These are phyloP conservation scores for Sinopyrophorus schimmeli DNA, from an alignment of 2,888 invertebrate genomes.

Conservation along the genomic window DNA sequence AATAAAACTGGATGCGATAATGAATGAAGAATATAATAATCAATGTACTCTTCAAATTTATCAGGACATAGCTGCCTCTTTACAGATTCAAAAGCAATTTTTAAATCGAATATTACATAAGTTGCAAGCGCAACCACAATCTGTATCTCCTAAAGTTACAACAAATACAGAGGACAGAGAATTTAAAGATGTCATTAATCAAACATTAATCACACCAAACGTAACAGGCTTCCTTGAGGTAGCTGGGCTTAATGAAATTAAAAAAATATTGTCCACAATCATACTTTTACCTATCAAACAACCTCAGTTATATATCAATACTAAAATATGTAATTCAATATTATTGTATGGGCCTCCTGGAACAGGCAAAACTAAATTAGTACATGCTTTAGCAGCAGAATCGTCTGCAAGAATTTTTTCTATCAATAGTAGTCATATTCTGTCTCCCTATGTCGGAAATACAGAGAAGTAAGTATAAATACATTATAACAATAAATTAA, in stretches of 20 bases:
- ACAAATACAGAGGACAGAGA: background rate
- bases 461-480: slow-evolving; percentile 58
- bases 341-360: slow-evolving; percentile 60
- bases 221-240: slow-evolving; percentile 54
- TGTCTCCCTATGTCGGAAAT: slow-evolving; percentile 61
- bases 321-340: slow-evolving; percentile 57
- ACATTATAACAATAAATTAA: background rate
- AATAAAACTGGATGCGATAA: too few species aligned
- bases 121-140: background rate
- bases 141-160: background rate
- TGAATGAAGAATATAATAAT: too few species aligned
- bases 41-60: too few species aligned
- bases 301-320: slow-evolving; percentile 59
- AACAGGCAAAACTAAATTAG: slow-evolving; percentile 56
- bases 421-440: slow-evolving; percentile 59
- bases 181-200: slow-evolving; percentile 8
- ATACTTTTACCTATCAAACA: slow-evolving; percentile 59
- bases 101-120: background rate
- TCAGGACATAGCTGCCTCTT: too few species aligned
- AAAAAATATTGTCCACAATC: slow-evolving; percentile 56
- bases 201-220: slow-evolving; percentile 41
- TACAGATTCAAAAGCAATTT: too few species aligned
- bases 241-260: slow-evolving; percentile 57
- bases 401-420: slow-evolving; percentile 57
- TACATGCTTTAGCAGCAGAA: slow-evolving; percentile 56